These are phyloP conservation scores for Standfussiana lucernea DNA, from an alignment of 2,888 invertebrate genomes.

Conservation along the genomic window DNA sequence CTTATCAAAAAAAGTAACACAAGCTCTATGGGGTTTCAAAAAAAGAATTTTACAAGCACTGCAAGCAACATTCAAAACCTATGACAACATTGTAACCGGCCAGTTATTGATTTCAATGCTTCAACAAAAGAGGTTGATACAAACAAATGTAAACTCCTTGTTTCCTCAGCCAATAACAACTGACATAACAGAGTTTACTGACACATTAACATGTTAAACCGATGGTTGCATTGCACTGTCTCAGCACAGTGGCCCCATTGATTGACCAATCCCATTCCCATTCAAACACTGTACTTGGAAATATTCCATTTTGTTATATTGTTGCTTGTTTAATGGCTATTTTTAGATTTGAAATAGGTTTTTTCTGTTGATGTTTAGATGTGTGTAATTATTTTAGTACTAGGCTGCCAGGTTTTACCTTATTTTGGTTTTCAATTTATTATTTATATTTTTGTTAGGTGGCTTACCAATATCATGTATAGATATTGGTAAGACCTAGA, in stretches of 20 bases:
- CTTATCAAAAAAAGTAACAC: background rate
- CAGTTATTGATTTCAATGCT: constrained; percentile 11
- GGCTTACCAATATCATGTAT: background rate
- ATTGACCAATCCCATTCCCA: constrained; percentile 65
- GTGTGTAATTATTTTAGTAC: background rate
- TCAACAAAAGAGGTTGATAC: constrained; percentile 24
- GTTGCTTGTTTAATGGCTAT: constrained; percentile 35
- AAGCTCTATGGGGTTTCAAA: background rate
- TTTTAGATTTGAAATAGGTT: constrained; percentile 25
- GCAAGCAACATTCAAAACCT: background rate
- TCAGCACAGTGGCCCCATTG: constrained; percentile 67
- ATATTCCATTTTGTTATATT: constrained; percentile 61
- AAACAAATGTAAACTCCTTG: constrained; percentile 44
- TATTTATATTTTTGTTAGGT: too few species aligned
- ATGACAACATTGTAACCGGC: background rate
- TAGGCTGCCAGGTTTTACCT: background rate
- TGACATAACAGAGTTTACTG: constrained; percentile 70
- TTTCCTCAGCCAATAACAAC: constrained; percentile 48
- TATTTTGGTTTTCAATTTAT: background rate
- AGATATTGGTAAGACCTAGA: background rate
- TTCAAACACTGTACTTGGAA: constrained; percentile 67
- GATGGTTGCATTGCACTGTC: constrained; percentile 64
- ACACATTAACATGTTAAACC: constrained; percentile 68
- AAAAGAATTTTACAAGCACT: background rate
- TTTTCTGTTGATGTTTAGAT: background rate